phyloP scores from a whole-genome alignment of 2,113 vertebrate genomes.

The Odocoileus hemionus region DNA sequence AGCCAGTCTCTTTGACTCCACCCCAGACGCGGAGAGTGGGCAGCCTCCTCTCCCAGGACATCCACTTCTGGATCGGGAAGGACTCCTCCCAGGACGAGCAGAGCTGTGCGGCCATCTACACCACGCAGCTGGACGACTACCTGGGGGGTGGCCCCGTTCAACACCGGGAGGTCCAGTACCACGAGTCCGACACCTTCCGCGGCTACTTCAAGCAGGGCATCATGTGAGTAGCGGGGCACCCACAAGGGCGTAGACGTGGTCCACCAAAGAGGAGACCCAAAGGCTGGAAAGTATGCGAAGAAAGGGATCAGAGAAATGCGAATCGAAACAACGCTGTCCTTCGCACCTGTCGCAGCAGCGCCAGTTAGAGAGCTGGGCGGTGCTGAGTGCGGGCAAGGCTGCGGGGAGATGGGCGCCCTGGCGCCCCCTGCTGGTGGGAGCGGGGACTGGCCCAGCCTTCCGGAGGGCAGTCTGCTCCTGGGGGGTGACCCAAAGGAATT shows the following conservation, averaged over 20 bases:
- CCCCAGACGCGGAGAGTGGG: conserved; percentile 82
- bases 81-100: conserved; percentile 88
- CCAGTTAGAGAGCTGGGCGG: background rate
- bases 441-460: background rate
- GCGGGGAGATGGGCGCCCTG: background rate
- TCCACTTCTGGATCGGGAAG: conserved; percentile 93
- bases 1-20: background rate
- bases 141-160: conserved; percentile 88
- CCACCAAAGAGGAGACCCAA: background rate
- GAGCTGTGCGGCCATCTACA: conserved; percentile 88
- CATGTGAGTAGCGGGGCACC: conserved; percentile 82
- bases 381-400: background rate
- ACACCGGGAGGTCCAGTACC: conserved; percentile 87
- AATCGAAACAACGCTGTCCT: background rate
- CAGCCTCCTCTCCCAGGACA: conserved; percentile 77
- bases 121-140: conserved; percentile 88
- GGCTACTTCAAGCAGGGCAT: conserved; percentile 92
- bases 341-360: background rate
- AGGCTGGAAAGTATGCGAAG: background rate
- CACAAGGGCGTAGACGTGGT: background rate
- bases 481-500: background rate
- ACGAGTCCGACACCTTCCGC: conserved; percentile 87
- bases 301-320: background rate
- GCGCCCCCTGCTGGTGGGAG: background rate
- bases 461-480: background rate